Conservation (phyloP, 2,888 invertebrate species). For the Villa cingulata region DNA sequence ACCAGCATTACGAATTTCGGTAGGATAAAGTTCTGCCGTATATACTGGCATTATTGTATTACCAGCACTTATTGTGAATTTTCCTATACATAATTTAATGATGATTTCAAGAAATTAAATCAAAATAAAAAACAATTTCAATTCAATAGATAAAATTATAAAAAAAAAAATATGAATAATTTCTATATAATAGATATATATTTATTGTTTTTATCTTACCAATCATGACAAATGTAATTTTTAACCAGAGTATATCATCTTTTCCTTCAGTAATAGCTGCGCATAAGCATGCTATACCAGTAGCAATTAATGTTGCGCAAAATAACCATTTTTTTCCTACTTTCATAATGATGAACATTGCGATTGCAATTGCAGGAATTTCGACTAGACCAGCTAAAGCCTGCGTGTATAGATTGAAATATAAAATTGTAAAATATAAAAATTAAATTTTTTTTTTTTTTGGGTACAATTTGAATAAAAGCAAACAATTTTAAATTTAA, state of each 20-base stretch:
- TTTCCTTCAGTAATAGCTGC: slow-evolving; percentile 42
- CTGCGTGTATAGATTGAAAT: slow-evolving; percentile 22
- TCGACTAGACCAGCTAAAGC: slow-evolving; percentile 59
- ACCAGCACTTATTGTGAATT: slow-evolving; percentile 63
- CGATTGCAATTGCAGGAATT: slow-evolving; percentile 61
- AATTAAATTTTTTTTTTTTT: no score
- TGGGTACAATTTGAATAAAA: no score
- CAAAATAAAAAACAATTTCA: neutral
- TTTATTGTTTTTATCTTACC: slow-evolving; percentile 37
- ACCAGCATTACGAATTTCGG: slow-evolving; percentile 53
- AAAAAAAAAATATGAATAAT: slow-evolving; percentile 1
- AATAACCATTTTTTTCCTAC: slow-evolving; percentile 60
- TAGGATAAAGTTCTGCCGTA: slow-evolving; percentile 59
- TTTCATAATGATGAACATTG: slow-evolving; percentile 60
- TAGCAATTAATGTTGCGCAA: slow-evolving; percentile 50
- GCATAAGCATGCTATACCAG: slow-evolving; percentile 57
- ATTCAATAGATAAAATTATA: neutral
- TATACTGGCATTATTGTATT: slow-evolving; percentile 68
- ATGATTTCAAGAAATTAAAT: slow-evolving; percentile 1
- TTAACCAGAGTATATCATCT: slow-evolving; percentile 48
- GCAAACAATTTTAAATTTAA: no score
- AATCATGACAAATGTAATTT: slow-evolving; percentile 61
- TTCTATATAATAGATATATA: neutral
- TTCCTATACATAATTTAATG: slow-evolving; percentile 32
- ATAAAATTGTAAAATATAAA: no score